A percentile compares a stretch with the other conserved stretches of the same genome.
Conservation (phyloP, 2,888 invertebrate species). For the Rhagophthalmus giganteus region DNA sequence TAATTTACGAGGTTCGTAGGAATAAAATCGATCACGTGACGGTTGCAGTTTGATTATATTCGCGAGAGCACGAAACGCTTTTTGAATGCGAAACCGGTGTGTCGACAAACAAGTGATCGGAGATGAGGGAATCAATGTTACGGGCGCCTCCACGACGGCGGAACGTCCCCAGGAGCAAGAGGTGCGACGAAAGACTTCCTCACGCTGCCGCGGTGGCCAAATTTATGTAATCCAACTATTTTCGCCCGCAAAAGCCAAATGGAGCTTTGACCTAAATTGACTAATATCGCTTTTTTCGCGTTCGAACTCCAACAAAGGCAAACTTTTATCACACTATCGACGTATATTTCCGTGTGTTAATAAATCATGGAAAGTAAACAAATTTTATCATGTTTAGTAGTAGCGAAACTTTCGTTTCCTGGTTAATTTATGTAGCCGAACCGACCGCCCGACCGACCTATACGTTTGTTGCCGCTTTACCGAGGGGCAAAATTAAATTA, state of each 20-base stretch:
- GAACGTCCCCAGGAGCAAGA: slow-evolving; percentile 21
- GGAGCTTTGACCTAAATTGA: slow-evolving; percentile 23
- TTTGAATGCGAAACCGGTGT: slow-evolving; percentile 33
- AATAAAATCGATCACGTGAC: slow-evolving; percentile 7
- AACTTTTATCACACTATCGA: slow-evolving; percentile 15
- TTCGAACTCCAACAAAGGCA: slow-evolving; percentile 10
- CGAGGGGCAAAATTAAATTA: no score
- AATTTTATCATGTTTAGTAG: no score
- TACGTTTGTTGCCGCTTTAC: no score
- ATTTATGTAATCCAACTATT: slow-evolving; percentile 9
- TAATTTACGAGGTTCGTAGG: background rate
- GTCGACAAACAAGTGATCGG: slow-evolving; percentile 44
- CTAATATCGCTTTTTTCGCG: slow-evolving; percentile 9
- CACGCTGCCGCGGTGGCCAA: slow-evolving; percentile 7
- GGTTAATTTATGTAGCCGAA: no score
- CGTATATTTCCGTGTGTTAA: no score
- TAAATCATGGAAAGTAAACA: no score
- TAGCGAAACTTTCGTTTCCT: no score
- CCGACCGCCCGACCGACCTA: no score
- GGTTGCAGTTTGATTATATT: slow-evolving; percentile 28
- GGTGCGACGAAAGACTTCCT: slow-evolving; percentile 26
- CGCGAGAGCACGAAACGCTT: slow-evolving; percentile 28
- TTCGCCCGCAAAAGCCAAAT: slow-evolving; percentile 20
- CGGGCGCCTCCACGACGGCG: slow-evolving; percentile 43
- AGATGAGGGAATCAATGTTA: slow-evolving; percentile 42